These are phyloP conservation scores for Bombus confusus DNA, from an alignment of 1,140 invertebrate species.

Conservation along the genomic window DNA sequence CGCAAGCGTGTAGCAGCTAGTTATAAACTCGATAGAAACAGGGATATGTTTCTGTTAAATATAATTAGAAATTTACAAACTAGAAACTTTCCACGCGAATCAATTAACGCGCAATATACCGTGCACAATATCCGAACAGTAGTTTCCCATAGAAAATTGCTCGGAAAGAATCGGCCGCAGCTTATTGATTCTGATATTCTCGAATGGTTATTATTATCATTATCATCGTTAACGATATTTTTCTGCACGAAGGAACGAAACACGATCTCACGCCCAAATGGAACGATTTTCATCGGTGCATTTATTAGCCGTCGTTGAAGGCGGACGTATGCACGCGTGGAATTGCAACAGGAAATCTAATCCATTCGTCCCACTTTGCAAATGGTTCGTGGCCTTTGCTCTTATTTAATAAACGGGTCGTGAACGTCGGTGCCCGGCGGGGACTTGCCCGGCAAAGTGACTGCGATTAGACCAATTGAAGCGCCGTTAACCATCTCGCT, in stretches of 20 bases:
- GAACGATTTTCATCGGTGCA: conserved; percentile 39
- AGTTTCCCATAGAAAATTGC: too few species aligned
- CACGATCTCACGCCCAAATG: background rate
- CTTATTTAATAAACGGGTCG: conserved; percentile 67
- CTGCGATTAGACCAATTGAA: conserved; percentile 58
- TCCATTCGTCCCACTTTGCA: conserved; percentile 58
- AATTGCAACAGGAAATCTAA: conserved; percentile 59
- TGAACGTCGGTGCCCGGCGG: conserved; percentile 49
- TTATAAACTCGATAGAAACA: too few species aligned
- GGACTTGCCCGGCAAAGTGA: conserved; percentile 51
- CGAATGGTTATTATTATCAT: background rate
- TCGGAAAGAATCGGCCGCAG: background rate
- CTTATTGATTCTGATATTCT: background rate
- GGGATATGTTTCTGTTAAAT: too few species aligned
- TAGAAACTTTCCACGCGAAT: background rate
- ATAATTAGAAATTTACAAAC: too few species aligned
- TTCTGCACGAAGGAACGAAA: background rate
- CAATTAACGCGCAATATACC: background rate
- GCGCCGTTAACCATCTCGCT: conserved; percentile 37
- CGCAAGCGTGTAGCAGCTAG: too few species aligned
- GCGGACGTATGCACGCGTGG: conserved; percentile 32
- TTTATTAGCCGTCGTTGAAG: conserved; percentile 28
- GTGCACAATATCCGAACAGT: background rate
- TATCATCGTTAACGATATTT: background rate
- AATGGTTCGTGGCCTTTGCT: conserved; percentile 63